A percentile compares a stretch with the other conserved stretches of the same genome.
Evolutionary conservation across 2,113 vertebrate species (phyloP).

Genomic region (Strigops habroptila): DNA sequence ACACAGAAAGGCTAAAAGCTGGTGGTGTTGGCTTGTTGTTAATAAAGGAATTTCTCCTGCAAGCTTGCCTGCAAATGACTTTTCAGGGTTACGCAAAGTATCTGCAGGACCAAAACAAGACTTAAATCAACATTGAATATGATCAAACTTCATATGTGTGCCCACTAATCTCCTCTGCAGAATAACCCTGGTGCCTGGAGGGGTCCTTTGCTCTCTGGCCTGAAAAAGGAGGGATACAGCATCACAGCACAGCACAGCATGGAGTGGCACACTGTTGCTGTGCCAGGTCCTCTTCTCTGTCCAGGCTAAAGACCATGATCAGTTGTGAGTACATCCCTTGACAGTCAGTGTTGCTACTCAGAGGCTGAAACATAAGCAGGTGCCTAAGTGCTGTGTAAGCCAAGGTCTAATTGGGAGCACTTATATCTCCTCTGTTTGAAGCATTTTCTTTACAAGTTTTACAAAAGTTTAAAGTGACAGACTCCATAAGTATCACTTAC

Average conservation of each 20-base stretch:
- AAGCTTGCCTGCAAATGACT: background rate
- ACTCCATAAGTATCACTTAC: background rate
- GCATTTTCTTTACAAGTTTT: background rate
- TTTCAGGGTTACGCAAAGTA: background rate
- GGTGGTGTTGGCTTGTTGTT: background rate
- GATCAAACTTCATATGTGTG: background rate
- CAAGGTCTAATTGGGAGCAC: background rate
- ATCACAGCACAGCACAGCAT: no score
- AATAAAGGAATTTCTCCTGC: background rate
- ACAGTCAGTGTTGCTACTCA: background rate
- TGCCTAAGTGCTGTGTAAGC: background rate
- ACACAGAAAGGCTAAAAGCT: constrained; percentile 35
- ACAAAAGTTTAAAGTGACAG: background rate
- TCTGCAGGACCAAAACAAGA: background rate
- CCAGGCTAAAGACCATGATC: background rate
- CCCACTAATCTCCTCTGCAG: background rate
- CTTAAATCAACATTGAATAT: background rate
- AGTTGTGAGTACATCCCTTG: background rate
- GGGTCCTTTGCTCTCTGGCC: background rate
- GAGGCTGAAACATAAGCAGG: background rate
- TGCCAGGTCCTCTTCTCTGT: background rate
- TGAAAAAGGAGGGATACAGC: background rate
- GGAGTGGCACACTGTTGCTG: fast-evolving
- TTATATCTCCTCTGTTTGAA: background rate
- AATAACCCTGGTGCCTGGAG: background rate